phyloP scores from a whole-genome alignment of 2,113 vertebrate species.

The Callionymus lyra region DNA sequence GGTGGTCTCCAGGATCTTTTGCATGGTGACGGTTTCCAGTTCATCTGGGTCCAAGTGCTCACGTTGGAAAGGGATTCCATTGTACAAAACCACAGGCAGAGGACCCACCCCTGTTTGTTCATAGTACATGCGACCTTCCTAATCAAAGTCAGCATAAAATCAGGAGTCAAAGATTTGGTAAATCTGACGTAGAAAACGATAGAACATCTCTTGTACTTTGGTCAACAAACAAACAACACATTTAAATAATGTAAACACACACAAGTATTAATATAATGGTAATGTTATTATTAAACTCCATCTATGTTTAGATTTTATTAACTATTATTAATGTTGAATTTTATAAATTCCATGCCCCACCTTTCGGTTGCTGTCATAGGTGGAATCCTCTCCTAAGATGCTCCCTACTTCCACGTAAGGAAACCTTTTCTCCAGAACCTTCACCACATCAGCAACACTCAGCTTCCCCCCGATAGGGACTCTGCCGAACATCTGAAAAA shows the following conservation, averaged over 20 bases:
- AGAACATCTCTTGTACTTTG: too few relatives aligned
- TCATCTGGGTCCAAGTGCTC: slow-evolving; percentile 94
- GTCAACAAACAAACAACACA: too few relatives aligned
- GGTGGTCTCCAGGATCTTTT: slow-evolving; percentile 94
- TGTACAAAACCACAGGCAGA: slow-evolving; percentile 86
- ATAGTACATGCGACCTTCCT: slow-evolving; percentile 84
- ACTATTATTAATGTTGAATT: not conserved
- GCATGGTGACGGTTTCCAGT: slow-evolving; percentile 91
- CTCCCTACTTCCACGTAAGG: slow-evolving; percentile 86
- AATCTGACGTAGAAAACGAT: too few relatives aligned
- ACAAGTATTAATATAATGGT: too few relatives aligned
- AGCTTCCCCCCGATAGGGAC: slow-evolving; percentile 75
- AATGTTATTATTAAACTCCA: too few relatives aligned
- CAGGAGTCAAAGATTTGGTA: too few relatives aligned
- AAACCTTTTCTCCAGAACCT: slow-evolving; percentile 84
- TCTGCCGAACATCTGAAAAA: slow-evolving; percentile 78
- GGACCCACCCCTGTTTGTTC: slow-evolving; percentile 86
- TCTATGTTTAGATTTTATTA: too few relatives aligned
- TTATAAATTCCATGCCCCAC: slow-evolving; percentile 51
- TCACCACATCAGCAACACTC: slow-evolving; percentile 81
- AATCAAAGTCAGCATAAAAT: too few relatives aligned
- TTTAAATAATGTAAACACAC: too few relatives aligned
- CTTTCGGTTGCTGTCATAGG: slow-evolving; percentile 88
- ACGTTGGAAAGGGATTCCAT: slow-evolving; percentile 85
- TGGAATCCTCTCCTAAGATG: slow-evolving; percentile 82